These are phyloP conservation scores for Eulacestoma nigropectus DNA, from an alignment of 2,113 vertebrate genomes.

Conservation along the genomic window DNA sequence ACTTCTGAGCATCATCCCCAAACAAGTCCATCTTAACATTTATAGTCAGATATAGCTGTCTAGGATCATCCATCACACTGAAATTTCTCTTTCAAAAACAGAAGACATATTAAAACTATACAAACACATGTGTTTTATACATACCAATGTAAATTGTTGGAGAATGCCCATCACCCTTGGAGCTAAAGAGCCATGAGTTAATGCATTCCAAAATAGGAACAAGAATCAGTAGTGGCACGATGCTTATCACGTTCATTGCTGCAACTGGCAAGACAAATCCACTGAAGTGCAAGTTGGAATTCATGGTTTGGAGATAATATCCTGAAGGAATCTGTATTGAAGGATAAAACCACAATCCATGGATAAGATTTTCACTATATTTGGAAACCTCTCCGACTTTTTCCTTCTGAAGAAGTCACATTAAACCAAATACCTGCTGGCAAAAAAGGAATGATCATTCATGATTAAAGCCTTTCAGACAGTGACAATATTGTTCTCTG, in stretches of 20 bases:
- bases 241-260: conserved; percentile 86
- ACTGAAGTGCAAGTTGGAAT: conserved; percentile 83
- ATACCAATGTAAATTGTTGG: conserved; percentile 80
- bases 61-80: neutral
- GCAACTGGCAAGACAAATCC: conserved; percentile 83
- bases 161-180: conserved; percentile 60
- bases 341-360: neutral
- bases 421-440: neutral
- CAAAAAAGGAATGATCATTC: neutral
- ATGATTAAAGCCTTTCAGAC: neutral
- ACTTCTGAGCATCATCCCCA: neutral
- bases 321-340: conserved; percentile 84
- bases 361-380: neutral
- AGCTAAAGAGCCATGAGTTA: conserved; percentile 65
- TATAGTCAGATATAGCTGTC: neutral
- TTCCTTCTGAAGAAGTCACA: neutral
- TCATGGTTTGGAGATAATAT: conserved; percentile 92
- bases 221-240: conserved; percentile 81
- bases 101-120: neutral
- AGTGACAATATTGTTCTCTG: neutral
- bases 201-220: conserved; percentile 82
- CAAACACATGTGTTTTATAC: neutral
- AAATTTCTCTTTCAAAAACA: neutral
- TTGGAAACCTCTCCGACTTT: neutral
- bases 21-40: neutral